Percentiles rank a stretch among this genome's conserved stretches.
These are phyloP conservation scores for Agelastica alni DNA, from an alignment of 2,888 invertebrate species.

Conservation along the genomic window DNA sequence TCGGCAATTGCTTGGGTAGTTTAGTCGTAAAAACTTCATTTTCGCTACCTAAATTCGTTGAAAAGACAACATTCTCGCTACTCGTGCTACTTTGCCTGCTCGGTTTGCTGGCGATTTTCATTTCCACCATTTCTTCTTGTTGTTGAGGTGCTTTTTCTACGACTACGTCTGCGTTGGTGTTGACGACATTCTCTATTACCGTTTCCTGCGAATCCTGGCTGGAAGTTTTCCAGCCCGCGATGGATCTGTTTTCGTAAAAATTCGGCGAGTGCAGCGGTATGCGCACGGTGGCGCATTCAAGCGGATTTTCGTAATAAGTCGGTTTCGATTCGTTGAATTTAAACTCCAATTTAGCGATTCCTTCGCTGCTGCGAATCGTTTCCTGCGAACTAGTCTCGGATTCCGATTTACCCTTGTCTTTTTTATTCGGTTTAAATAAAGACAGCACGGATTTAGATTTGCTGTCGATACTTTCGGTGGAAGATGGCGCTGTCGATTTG, in stretches of 20 bases:
- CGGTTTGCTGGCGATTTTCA: conserved; percentile 25
- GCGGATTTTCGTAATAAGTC: conserved; percentile 67
- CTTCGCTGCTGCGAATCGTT: conserved; percentile 51
- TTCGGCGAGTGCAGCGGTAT: conserved; percentile 78
- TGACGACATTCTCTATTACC: conserved; percentile 51
- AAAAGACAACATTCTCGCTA: conserved; percentile 64
- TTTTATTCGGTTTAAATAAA: conserved; percentile 66
- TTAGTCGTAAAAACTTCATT: conserved; percentile 69
- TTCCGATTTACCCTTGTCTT: conserved; percentile 51
- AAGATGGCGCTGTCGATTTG: conserved; percentile 61
- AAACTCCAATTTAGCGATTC: conserved; percentile 56
- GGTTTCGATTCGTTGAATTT: conserved; percentile 44
- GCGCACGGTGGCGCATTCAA: conserved; percentile 67
- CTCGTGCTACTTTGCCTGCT: conserved; percentile 53
- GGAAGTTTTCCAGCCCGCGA: conserved; percentile 51
- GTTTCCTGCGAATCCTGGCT: conserved; percentile 62
- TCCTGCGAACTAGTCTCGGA: conserved; percentile 42
- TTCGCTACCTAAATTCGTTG: conserved; percentile 69
- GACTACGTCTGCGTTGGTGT: conserved; percentile 38
- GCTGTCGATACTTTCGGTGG: conserved; percentile 55
- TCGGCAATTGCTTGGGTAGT: conserved; percentile 46
- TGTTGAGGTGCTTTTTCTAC: conserved; percentile 39
- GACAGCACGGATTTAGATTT: conserved; percentile 68
- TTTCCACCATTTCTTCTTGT: conserved; percentile 35
- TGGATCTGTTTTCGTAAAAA: conserved; percentile 61